Conservation (phyloP, 2,797 vertebrate species). For the Tapera naevia region DNA sequence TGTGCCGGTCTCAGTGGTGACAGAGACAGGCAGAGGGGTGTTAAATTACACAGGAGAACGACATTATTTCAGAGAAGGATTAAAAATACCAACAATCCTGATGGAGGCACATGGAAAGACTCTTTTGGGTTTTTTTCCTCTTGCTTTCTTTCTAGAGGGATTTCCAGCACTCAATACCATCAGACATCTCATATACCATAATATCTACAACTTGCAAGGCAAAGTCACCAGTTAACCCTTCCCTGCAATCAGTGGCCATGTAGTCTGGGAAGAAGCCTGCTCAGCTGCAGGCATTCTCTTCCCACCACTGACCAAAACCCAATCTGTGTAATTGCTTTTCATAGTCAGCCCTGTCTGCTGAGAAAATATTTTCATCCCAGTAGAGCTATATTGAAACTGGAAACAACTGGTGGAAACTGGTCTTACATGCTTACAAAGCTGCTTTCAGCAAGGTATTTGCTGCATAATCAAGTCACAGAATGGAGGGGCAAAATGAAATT, state of each 20-base stretch:
- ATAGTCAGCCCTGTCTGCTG: background rate
- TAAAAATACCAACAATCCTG: too few species aligned
- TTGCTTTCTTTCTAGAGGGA: background rate
- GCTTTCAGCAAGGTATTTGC: fast-evolving
- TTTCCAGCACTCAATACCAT: background rate
- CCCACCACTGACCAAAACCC: background rate
- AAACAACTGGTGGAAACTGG: background rate
- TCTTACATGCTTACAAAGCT: background rate
- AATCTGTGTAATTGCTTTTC: fast-evolving
- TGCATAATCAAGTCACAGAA: fast-evolving
- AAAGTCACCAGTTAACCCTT: background rate
- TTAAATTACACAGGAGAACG: too few species aligned
- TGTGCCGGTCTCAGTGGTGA: too few species aligned
- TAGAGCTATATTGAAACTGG: fast-evolving
- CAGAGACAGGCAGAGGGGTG: too few species aligned
- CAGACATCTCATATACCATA: fast-evolving
- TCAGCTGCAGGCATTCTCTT: too few species aligned
- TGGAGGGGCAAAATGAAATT: fast-evolving
- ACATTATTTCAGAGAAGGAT: too few species aligned
- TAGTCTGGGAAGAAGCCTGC: background rate
- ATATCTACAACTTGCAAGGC: too few species aligned
- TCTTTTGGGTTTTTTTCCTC: background rate
- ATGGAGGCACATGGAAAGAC: background rate
- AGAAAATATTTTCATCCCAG: background rate
- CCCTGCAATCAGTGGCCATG: fast-evolving